Evolutionary conservation across 2,888 invertebrate species (phyloP).

Genomic region (Scelioninae gen. 1): DNA sequence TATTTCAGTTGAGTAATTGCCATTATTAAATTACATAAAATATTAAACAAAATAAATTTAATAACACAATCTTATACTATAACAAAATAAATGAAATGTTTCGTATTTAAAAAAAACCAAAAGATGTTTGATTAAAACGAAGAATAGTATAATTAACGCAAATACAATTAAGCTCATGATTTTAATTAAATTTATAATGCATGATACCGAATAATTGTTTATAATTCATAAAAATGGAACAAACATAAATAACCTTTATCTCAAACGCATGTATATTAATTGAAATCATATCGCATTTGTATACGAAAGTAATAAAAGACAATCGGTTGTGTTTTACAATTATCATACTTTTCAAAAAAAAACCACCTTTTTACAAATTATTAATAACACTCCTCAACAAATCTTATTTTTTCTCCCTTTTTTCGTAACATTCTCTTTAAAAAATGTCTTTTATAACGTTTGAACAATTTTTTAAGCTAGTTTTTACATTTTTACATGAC

Average conservation of each 20-base stretch:
- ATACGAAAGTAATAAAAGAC: slow-evolving; percentile 19
- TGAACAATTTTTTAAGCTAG: background rate
- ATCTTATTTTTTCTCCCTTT: too few relatives aligned
- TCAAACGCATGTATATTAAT: background rate
- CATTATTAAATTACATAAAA: too few relatives aligned
- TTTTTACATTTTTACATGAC: slow-evolving; percentile 22
- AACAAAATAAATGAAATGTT: too few relatives aligned
- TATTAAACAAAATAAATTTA: too few relatives aligned
- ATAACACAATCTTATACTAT: too few relatives aligned
- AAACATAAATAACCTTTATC: slow-evolving; percentile 10
- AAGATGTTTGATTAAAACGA: too few relatives aligned
- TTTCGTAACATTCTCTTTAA: background rate
- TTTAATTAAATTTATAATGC: background rate
- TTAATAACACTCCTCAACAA: background rate
- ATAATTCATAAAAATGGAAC: slow-evolving; percentile 4
- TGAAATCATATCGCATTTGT: slow-evolving; percentile 18
- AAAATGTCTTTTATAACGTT: background rate
- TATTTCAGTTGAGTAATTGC: too few relatives aligned
- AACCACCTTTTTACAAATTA: slow-evolving; percentile 5
- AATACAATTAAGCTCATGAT: too few relatives aligned
- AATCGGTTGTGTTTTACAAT: slow-evolving; percentile 1
- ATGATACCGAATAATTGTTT: slow-evolving; percentile 1
- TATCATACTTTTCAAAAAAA: background rate
- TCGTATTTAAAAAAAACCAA: too few relatives aligned
- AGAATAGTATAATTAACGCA: too few relatives aligned